Conservation (phyloP, 1,140 invertebrate species). For the Caenorhabditis tropicalis region DNA sequence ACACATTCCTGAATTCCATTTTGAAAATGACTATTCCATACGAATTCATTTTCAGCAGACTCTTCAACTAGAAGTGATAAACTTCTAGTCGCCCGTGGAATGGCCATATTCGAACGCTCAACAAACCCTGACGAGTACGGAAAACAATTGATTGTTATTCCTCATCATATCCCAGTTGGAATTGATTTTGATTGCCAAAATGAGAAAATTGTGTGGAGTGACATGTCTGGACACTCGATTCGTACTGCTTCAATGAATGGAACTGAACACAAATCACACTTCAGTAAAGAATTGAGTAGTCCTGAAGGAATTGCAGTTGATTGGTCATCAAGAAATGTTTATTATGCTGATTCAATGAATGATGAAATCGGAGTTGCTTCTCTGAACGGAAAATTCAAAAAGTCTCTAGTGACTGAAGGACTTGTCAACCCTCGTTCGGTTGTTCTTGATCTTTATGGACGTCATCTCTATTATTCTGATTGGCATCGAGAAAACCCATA, state of each 20-base stretch:
- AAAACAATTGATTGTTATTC: constrained; percentile 70
- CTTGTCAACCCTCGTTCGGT: constrained; percentile 91
- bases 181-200: constrained; percentile 74
- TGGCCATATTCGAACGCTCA: constrained; percentile 73
- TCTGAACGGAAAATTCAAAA: constrained; percentile 79
- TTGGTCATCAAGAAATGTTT: constrained; percentile 85
- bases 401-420: constrained; percentile 81
- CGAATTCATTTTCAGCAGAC: constrained; percentile 54
- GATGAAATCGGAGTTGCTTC: constrained; percentile 88
- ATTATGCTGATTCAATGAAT: constrained; percentile 92
- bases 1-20: neutral
- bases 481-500: constrained; percentile 90
- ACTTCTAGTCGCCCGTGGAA: constrained; percentile 74
- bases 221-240: constrained; percentile 71
- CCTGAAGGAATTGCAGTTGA: constrained; percentile 93
- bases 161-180: constrained; percentile 73
- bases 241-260: constrained; percentile 66
- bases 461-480: constrained; percentile 93
- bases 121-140: constrained; percentile 70
- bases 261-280: constrained; percentile 60
- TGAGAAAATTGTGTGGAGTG: constrained; percentile 74
- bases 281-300: constrained; percentile 57
- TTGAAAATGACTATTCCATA: neutral
- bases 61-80: constrained; percentile 52
- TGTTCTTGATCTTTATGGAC: constrained; percentile 81